phyloP scores from a whole-genome alignment of 2,113 vertebrate species.

The Chrysochloris asiatica region DNA sequence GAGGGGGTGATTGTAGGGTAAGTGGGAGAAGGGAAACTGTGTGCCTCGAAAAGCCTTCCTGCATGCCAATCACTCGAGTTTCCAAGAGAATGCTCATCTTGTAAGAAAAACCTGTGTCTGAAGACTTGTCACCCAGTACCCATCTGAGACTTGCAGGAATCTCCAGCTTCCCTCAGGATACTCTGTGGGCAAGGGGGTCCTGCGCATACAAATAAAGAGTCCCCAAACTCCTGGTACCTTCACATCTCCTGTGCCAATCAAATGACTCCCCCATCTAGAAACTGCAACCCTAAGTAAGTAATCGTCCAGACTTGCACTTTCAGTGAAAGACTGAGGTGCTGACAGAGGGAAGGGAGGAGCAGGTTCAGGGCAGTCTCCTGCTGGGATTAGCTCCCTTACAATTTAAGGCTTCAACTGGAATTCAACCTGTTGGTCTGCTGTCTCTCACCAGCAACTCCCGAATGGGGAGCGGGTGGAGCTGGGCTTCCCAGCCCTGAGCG shows the following conservation, averaged over 20 bases:
- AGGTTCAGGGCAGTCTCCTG: not conserved
- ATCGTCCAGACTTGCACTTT: not conserved
- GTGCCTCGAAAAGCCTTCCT: not conserved
- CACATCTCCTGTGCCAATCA: not conserved
- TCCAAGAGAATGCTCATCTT: not conserved
- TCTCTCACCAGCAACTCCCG: not conserved
- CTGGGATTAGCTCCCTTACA: not conserved
- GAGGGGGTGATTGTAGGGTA: not conserved
- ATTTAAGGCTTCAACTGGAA: not conserved
- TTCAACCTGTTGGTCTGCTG: not conserved
- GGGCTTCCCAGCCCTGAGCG: no score
- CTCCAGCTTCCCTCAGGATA: no score
- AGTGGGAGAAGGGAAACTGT: not conserved
- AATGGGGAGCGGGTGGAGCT: not conserved
- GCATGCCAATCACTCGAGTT: conserved; percentile 49
- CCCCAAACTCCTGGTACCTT: not conserved
- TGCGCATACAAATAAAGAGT: not conserved
- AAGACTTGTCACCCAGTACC: not conserved
- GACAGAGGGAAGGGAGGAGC: not conserved
- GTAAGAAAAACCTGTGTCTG: not conserved
- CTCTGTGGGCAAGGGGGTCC: no score
- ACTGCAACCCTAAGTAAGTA: not conserved
- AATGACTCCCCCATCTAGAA: not conserved
- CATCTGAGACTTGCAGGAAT: accelerated
- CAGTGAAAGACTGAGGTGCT: not conserved